Evolutionary conservation across 2,113 vertebrate genomes (phyloP).

Genomic region (Cebus imitator): DNA sequence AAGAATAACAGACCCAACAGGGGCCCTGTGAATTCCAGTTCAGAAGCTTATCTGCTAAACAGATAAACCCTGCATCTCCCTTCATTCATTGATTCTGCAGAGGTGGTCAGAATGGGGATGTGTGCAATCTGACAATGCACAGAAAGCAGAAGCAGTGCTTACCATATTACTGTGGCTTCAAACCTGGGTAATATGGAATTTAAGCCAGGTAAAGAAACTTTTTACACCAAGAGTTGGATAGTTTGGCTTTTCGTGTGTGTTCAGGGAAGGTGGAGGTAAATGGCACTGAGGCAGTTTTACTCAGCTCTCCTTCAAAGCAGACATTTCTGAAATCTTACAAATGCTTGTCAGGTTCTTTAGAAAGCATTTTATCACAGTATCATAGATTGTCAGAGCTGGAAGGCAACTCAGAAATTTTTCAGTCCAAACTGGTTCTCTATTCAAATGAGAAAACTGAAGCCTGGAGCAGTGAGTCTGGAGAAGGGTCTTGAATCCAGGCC

Average conservation of each 20-base stretch:
- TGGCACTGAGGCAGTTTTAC: background rate
- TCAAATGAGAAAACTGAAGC: background rate
- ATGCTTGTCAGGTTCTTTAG: background rate
- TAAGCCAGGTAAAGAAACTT: background rate
- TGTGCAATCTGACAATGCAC: background rate
- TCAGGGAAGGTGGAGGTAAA: background rate
- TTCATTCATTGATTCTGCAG: background rate
- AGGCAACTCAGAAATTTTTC: background rate
- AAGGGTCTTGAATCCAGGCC: background rate
- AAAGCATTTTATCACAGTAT: conserved; percentile 53
- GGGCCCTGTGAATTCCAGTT: background rate
- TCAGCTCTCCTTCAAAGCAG: background rate
- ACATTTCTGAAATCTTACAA: conserved; percentile 1
- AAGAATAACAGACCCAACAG: background rate
- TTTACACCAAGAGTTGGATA: background rate
- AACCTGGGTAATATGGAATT: background rate
- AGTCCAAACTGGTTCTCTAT: background rate
- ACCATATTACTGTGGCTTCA: background rate
- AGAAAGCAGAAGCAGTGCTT: background rate
- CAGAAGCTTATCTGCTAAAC: background rate
- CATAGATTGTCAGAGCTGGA: background rate
- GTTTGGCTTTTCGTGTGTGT: background rate
- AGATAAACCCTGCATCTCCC: background rate
- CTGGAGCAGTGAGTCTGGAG: background rate
- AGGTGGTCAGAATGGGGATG: background rate